These are phyloP conservation scores for Psix sp. DNA, from an alignment of 1,140 invertebrate species.

Conservation along the genomic window DNA sequence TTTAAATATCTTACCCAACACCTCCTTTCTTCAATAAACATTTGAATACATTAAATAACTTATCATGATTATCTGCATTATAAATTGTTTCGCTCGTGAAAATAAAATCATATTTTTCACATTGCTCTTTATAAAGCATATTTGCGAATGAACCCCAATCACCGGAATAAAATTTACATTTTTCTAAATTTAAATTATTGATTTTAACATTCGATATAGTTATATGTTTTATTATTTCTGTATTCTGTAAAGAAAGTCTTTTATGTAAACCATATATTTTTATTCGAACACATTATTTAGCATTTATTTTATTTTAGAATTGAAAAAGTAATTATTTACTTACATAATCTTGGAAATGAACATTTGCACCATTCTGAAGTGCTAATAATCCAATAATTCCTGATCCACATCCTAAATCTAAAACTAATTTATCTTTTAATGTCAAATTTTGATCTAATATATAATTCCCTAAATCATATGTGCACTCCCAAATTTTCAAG, in stretches of 20 bases:
- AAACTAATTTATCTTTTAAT: constrained; percentile 78
- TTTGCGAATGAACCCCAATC: constrained; percentile 86
- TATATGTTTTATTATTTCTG: constrained; percentile 83
- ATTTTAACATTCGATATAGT: constrained; percentile 91
- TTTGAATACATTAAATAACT: constrained; percentile 84
- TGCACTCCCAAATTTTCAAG: constrained; percentile 93
- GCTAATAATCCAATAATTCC: constrained; percentile 88
- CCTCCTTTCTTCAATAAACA: constrained; percentile 82
- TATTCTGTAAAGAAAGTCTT: constrained; percentile 80
- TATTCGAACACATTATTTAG: too few species aligned
- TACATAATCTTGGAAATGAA: constrained; percentile 95
- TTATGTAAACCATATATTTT: too few species aligned
- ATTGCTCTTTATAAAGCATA: constrained; percentile 69
- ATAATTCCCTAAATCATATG: constrained; percentile 84
- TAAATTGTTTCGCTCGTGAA: constrained; percentile 95
- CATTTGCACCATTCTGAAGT: constrained; percentile 80
- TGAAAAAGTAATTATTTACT: constrained; percentile 45
- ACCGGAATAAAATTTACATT: constrained; percentile 85
- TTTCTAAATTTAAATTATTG: constrained; percentile 71
- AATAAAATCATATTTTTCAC: constrained; percentile 86
- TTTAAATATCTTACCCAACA: constrained; percentile 69
- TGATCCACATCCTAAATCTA: constrained; percentile 92
- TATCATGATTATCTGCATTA: constrained; percentile 86
- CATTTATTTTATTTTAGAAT: constrained; percentile 28
- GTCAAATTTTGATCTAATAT: constrained; percentile 75